Percentiles rank a stretch among this genome's conserved stretches.
phyloP scores from a whole-genome alignment of 2,113 vertebrate genomes.

The Psammodynastes pulverulentus region DNA sequence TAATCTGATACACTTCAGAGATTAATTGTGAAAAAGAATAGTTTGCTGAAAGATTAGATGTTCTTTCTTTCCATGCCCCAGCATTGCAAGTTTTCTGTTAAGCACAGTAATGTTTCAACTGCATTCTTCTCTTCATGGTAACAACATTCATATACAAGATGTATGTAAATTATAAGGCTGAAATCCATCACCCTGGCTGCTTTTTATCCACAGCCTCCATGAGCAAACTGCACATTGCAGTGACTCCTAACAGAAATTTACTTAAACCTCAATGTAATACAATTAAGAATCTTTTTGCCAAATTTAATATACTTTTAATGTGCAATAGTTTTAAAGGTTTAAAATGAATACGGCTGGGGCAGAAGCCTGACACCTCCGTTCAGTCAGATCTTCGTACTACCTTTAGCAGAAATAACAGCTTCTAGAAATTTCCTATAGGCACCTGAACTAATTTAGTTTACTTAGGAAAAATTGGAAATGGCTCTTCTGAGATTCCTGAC shows the following conservation, averaged over 20 bases:
- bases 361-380: neutral
- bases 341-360: neutral
- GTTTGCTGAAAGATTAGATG: neutral
- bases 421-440: neutral
- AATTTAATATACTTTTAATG: neutral
- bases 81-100: neutral
- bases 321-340: neutral
- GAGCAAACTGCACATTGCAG: neutral
- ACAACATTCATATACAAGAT: neutral
- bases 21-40: neutral
- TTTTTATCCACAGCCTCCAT: neutral
- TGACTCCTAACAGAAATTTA: neutral
- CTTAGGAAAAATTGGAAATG: neutral
- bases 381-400: neutral
- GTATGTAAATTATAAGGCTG: neutral
- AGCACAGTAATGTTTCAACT: neutral
- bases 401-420: neutral
- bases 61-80: neutral
- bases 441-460: neutral
- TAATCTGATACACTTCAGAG: neutral
- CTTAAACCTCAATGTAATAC: neutral
- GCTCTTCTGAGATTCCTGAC: neutral
- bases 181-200: neutral
- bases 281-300: neutral
- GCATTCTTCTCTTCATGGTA: neutral